Percentiles rank a stretch among this genome's conserved stretches.
These are phyloP conservation scores for Syngnathus rostellatus DNA, from an alignment of 2,797 vertebrate genomes.

Conservation along the genomic window DNA sequence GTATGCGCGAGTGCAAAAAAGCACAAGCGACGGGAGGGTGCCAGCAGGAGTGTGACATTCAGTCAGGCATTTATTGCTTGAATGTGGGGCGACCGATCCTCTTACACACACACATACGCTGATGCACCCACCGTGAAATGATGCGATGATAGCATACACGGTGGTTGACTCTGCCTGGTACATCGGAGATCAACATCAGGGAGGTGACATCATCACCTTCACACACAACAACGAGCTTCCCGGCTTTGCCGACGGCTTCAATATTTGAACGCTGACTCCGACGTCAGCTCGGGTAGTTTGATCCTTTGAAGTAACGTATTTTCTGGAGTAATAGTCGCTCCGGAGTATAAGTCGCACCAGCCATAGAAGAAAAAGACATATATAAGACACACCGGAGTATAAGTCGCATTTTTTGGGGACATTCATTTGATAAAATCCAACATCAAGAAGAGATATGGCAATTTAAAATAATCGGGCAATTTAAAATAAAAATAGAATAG, in stretches of 20 bases:
- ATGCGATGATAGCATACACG: background rate
- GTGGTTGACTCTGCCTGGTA: background rate
- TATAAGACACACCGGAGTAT: too few relatives aligned
- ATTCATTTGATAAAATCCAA: too few relatives aligned
- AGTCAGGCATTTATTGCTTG: background rate
- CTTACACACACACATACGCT: background rate
- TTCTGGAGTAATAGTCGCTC: too few relatives aligned
- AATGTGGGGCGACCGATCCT: background rate
- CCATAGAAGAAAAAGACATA: too few relatives aligned
- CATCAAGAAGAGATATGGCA: too few relatives aligned
- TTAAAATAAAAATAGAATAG: too few relatives aligned
- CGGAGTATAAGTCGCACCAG: too few relatives aligned
- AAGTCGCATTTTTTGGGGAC: too few relatives aligned
- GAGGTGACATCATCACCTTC: background rate
- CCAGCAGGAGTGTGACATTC: conserved; percentile 1
- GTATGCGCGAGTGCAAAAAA: background rate
- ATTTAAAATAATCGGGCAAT: too few relatives aligned
- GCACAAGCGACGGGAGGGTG: background rate
- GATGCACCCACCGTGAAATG: background rate
- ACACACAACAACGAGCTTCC: background rate
- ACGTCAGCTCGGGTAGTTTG: background rate
- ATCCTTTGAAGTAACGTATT: background rate
- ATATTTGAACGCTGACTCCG: background rate
- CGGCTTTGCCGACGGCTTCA: background rate
- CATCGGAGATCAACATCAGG: background rate